Conservation (phyloP, 2,888 invertebrate genomes). For the Acronicta psi region DNA sequence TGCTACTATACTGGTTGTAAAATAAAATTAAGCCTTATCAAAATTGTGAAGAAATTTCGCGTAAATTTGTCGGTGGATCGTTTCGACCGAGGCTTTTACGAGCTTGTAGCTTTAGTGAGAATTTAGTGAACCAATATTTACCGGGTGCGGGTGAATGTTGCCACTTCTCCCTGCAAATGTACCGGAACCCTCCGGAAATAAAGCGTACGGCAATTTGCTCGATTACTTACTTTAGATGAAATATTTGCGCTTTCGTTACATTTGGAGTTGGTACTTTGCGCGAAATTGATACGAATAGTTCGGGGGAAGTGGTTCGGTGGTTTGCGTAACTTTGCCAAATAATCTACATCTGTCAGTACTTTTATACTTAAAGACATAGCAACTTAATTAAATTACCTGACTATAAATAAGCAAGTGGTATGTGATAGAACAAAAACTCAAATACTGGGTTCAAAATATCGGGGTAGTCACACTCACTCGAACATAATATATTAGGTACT, state of each 20-base stretch:
- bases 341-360: too few species aligned
- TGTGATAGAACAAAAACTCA: too few species aligned
- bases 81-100: constrained; percentile 45
- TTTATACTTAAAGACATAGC: too few species aligned
- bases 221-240: constrained; percentile 65
- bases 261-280: constrained; percentile 37
- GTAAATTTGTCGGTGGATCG: constrained; percentile 27
- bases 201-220: constrained; percentile 61
- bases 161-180: constrained; percentile 63
- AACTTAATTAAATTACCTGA: too few species aligned
- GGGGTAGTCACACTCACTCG: too few species aligned
- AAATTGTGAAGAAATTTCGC: constrained; percentile 30
- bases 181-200: constrained; percentile 65
- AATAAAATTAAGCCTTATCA: constrained; percentile 30
- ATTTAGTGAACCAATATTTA: constrained; percentile 77
- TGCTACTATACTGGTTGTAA: constrained; percentile 14
- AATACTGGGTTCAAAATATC: too few species aligned
- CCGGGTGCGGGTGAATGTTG: constrained; percentile 59
- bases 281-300: constrained; percentile 35
- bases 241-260: constrained; percentile 56
- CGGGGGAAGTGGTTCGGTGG: constrained; percentile 9
- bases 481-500: too few species aligned
- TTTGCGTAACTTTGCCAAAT: neutral
- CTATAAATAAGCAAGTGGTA: too few species aligned
- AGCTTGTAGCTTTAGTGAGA: constrained; percentile 43